Evolutionary conservation across 2,888 invertebrate genomes (phyloP).

Genomic region (Leptothorax acervorum): DNA sequence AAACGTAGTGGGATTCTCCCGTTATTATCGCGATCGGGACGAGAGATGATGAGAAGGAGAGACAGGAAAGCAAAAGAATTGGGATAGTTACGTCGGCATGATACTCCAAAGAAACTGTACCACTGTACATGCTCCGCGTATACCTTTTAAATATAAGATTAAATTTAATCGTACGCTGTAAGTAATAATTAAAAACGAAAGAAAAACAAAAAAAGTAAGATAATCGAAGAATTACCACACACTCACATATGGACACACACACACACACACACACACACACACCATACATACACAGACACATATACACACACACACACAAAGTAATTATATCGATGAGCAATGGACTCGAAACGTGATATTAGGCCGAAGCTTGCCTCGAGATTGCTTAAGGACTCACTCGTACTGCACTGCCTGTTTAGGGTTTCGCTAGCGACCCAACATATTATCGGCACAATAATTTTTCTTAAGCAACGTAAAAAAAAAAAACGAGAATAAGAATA

Average conservation of each 20-base stretch:
- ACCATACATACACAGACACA: constrained; percentile 4
- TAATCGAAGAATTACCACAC: constrained; percentile 66
- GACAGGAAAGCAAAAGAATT: constrained; percentile 10
- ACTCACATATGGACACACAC: constrained; percentile 46
- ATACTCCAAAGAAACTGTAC: constrained; percentile 84
- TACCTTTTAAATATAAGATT: constrained; percentile 80
- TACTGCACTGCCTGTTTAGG: constrained; percentile 86
- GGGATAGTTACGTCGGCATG: constrained; percentile 64
- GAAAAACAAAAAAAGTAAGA: constrained; percentile 68
- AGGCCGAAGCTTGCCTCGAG: constrained; percentile 86
- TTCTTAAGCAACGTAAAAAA: constrained; percentile 84
- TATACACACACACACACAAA: constrained; percentile 60
- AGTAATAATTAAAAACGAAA: constrained; percentile 79
- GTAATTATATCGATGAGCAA: constrained; percentile 83
- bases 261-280: constrained; percentile 59
- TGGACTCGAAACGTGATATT: constrained; percentile 86
- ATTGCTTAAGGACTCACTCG: constrained; percentile 85
- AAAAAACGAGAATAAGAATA: constrained; percentile 73
- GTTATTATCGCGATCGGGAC: constrained; percentile 25
- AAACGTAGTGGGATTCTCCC: constrained; percentile 24
- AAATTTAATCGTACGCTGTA: constrained; percentile 82
- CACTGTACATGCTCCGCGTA: constrained; percentile 79
- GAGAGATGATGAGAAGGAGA: constrained; percentile 21
- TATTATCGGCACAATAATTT: constrained; percentile 86
- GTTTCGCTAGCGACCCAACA: constrained; percentile 85